Evolutionary conservation across 2,797 vertebrate genomes (phyloP), one percentile per base, ranked within the genome.

Genomic region (Tenualosa ilisha): DNA sequence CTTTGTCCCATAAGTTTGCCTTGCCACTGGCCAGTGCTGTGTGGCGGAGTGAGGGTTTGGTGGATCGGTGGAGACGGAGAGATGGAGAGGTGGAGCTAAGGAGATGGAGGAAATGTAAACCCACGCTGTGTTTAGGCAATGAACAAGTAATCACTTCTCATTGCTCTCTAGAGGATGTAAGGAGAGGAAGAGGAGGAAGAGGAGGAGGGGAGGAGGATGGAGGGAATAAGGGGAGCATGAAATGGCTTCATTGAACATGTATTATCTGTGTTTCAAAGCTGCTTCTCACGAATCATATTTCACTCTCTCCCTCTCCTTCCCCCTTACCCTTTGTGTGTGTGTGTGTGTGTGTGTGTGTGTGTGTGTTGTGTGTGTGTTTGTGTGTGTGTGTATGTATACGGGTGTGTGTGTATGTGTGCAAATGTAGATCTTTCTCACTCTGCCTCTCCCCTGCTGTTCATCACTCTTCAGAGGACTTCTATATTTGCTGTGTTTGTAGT

Each of bases 131-230:
- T 84, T 59, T 84, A 68, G 61, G 54, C 49, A 84, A 88, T 79
- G 63, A 88, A 86, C 75, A 86, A 84, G 6, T 89, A 85, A 89
- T 90, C 51, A 85, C 86, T 89, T 89, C 84, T 61, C 81, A 86
- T 83, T 85, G 82, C 86, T 63, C 84, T 88, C 85, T 13, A 20
- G 86, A 87, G 86, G 53, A 49, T 49, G 5, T 43, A 31, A 43
- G 31, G 63, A 68, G n/a, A 37, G 24, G 65, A 37, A 26, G 31
- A 17, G n/a, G 54, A 15, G 54, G 54, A 22, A n/a, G 86, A 87
- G 86, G 51, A 51, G 2, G 2, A 22, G 72, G 20, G 37, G 31
- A 72, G 24, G 7, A 49, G 46, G 46, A 8, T 0, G 5, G 65
- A 26, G 15, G 26, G 31, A 6, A 88, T 85, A 86, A 86, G 89